Evolutionary conservation across 2,113 vertebrate species (phyloP), one percentile per base, ranked within the genome.

Genomic region (Pungitius pungitius): DNA sequence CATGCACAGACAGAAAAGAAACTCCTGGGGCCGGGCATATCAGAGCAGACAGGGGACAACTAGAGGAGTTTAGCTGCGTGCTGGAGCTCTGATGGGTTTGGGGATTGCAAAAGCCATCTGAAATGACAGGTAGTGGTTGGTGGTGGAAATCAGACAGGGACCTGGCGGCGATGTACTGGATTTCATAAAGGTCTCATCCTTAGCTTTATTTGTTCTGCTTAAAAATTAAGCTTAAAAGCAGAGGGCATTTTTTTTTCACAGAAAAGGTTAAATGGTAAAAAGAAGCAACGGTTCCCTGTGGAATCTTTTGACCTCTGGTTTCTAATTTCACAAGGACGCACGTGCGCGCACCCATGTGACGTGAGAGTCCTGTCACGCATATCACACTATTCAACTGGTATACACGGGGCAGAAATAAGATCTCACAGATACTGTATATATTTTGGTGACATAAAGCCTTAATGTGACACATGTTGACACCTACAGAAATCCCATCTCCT

Each of bases 71-170:
- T 58, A 72, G 78, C 70, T 73, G 65, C 85, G 59, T 45, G 78
- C 83, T 78, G 84, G 35, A 72, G 52, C 69, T 76, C 68, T 81
- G 83, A 89, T 30, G 76, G 69, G 78, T 51, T 66, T 6, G 15
- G 76, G 73, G 82, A 84, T 80, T 85, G 79, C 57, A 63, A 54
- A 61, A 77, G 43, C 59, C 40, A 45, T 74, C 82, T 77, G 70
- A 59, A 72, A 73, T 68, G 71, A 82, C 75, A 74, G 59, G 65
- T 30, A 40, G 26, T 59, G 79, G 73, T 73, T 75, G 69, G 57
- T 26, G 47, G 27, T 49, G 64, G 70, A 40, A 62, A 81, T 57
- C 78, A 60, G 58, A 81, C 72, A 59, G 51, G n/a, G 27, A 74
- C n/a, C 26, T 18, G 0, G 51, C 43, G 65, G 51, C 69, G 66